Base-by-base conservation (phyloP, 2,797 vertebrate species). In the Xenentodon cancila region DNA sequence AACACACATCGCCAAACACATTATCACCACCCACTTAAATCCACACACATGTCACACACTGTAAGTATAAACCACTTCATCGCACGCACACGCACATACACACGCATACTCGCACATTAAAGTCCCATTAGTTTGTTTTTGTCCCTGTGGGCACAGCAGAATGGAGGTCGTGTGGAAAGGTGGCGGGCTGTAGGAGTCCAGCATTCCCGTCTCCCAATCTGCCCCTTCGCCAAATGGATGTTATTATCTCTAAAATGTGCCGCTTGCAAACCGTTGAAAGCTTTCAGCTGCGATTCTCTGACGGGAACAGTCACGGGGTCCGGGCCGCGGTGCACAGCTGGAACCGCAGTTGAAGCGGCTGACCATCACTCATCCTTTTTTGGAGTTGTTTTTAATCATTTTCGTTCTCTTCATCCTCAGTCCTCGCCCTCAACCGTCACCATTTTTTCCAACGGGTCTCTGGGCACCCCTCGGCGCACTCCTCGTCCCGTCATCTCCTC, bases 241-340 rank as follows among this genome's bases (percentile, higher is more conserved):
- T 84, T 86, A 84, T 89, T 86, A 84, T 76, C 66, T 84, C 81
- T 59, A 64, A 91, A 88, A 93, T 93, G 92, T 44, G 84, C 92
- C 87, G 78, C 90, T 73, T 82, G 85, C 90, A 91, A 87, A 90
- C 88, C 17, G 27, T 30, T 81, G 64, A 90, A 88, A 85, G 80
- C 84, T 86, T 82, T 66, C 68, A 13, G 57, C 58, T 54, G 68
- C 81, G 5, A 78, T 82, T 88, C 78, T 89, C 79, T 63, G 77
- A 84, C 79, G 87, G 85, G 75, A 86, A 80, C 73, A 44, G 70
- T 62, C 68, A 50, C 53, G 25, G 67, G 68, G 71, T 75, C 70
- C 30, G 53, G 9, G 34, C 76, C 57, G 37, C 61, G 71, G 77
- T 63, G 74, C 75, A 59, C 86, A 73, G 73, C 75, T 85, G 89